A percentile compares a stretch with the other conserved stretches of the same genome.
Evolutionary conservation across 2,113 vertebrate genomes (phyloP).

Genomic region (Pseudorasbora parva): DNA sequence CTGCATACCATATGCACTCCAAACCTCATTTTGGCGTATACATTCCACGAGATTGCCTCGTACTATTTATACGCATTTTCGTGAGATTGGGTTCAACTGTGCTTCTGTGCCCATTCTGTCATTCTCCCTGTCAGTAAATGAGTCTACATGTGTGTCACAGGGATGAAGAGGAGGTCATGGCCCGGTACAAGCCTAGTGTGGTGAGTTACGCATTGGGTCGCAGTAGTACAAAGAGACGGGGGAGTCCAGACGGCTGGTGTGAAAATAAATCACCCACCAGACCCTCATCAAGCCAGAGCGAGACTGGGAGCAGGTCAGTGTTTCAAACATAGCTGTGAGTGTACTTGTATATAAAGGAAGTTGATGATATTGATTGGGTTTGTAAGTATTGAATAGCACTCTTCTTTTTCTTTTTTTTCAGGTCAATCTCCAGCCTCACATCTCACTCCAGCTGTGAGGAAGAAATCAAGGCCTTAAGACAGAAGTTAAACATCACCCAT

Average conservation of each 20-base stretch:
- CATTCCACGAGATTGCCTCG: too few species aligned
- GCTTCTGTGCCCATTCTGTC: too few species aligned
- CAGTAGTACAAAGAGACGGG: slow-evolving; percentile 20
- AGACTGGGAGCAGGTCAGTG: slow-evolving; percentile 63
- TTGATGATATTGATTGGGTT: neutral
- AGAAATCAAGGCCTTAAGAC: slow-evolving; percentile 74
- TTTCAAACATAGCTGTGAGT: neutral
- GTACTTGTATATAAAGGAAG: neutral
- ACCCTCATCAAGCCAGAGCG: slow-evolving; percentile 27
- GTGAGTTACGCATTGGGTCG: slow-evolving; percentile 78
- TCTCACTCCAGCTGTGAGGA: slow-evolving; percentile 62
- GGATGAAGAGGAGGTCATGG: slow-evolving; percentile 70
- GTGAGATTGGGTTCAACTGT: too few species aligned
- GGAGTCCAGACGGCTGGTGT: slow-evolving; percentile 1
- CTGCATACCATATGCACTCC: too few species aligned
- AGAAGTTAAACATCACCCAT: slow-evolving; percentile 76
- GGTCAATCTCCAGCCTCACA: slow-evolving; percentile 59
- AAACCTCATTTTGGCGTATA: too few species aligned
- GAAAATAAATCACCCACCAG: slow-evolving; percentile 17
- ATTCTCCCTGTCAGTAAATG: neutral
- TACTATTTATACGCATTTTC: too few species aligned
- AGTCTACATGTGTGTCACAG: slow-evolving; percentile 63
- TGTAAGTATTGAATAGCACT: neutral
- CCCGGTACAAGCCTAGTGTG: slow-evolving; percentile 77
- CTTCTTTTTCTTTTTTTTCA: too few species aligned